phyloP scores from a whole-genome alignment of 2,888 invertebrate genomes.

The Callyntrura guangdongensis region DNA sequence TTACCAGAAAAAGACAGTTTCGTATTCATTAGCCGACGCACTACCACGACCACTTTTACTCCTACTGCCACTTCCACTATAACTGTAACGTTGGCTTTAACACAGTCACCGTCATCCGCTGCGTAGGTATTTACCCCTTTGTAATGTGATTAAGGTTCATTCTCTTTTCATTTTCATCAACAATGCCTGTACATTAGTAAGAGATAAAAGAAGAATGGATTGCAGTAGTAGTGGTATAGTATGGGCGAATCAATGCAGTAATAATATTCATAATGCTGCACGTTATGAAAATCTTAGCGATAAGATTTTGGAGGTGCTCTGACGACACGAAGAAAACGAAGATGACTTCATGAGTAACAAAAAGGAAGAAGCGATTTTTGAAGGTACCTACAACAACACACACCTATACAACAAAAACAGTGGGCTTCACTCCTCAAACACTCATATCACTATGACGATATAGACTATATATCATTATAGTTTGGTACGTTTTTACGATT shows the following conservation, averaged over 20 bases:
- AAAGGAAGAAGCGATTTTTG: slow-evolving; percentile 60
- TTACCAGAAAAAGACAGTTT: background rate
- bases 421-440: background rate
- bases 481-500: too few species aligned
- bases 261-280: slow-evolving; percentile 17
- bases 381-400: background rate
- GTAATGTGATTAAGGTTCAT: slow-evolving; percentile 80
- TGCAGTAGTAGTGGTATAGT: background rate
- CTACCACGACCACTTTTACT: slow-evolving; percentile 18
- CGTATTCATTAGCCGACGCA: slow-evolving; percentile 7
- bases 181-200: slow-evolving; percentile 64
- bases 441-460: background rate
- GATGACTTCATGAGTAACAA: slow-evolving; percentile 58
- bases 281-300: slow-evolving; percentile 41
- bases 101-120: slow-evolving; percentile 54
- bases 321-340: slow-evolving; percentile 30
- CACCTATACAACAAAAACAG: slow-evolving; percentile 10
- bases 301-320: slow-evolving; percentile 50
- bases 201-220: slow-evolving; percentile 48
- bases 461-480: background rate
- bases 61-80: background rate
- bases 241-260: slow-evolving; percentile 36
- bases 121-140: slow-evolving; percentile 71
- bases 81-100: slow-evolving; percentile 6
- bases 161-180: slow-evolving; percentile 78